These are phyloP conservation scores for Timema podura DNA, from an alignment of 2,888 invertebrate genomes.

Conservation along the genomic window DNA sequence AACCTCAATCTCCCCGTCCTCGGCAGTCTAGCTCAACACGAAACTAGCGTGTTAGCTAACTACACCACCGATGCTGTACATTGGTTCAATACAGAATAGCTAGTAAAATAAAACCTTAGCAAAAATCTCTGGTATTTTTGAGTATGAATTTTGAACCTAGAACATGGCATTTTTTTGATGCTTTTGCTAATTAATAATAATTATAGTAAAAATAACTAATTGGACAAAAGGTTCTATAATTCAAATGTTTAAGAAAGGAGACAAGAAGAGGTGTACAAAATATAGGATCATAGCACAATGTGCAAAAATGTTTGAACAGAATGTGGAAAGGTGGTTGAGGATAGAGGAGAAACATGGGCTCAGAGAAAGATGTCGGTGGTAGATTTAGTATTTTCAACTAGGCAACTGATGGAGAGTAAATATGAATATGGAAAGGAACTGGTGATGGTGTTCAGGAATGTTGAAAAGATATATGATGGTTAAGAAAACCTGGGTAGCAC, in stretches of 20 bases:
- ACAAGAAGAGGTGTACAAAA: background rate
- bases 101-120: no score
- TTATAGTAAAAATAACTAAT: background rate
- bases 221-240: background rate
- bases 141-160: no score
- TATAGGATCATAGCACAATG: background rate
- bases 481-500: background rate
- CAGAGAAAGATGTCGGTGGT: background rate
- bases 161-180: no score
- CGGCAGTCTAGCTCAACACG: no score
- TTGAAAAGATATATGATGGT: background rate
- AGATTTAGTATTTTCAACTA: background rate
- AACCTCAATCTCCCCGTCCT: no score
- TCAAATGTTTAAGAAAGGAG: background rate
- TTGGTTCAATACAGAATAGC: no score
- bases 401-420: background rate
- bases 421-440: conserved; percentile 4
- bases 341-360: background rate
- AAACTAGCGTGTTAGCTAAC: no score
- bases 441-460: background rate
- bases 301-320: background rate
- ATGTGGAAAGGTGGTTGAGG: background rate
- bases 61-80: no score
- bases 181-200: no score
- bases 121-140: no score